Base-by-base conservation (phyloP, 2,113 vertebrate genomes). In the Haplotaxodon microlepis region DNA sequence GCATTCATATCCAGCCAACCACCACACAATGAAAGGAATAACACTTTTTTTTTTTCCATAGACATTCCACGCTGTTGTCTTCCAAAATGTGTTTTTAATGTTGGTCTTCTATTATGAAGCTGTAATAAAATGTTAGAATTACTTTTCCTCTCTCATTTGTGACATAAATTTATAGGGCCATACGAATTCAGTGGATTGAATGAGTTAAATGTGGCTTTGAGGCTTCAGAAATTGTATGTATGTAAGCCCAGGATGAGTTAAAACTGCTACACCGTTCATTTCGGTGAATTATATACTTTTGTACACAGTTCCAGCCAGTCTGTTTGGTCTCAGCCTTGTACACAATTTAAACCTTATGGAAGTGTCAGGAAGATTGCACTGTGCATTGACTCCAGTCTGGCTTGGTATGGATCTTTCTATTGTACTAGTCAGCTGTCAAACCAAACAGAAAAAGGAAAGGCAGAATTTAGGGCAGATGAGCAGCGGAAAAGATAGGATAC, bases 11-110 rank as follows among this genome's bases (percentile, higher is more conserved):
- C 17, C 86, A 89, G 71, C 61, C 82, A 13, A 66, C 85, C 85
- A 50, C 87, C 40, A 82, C 85, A 87, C 86, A 89, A 92, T 89
- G 83, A 82, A 84, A 61, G 76, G 83, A 84, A 85, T 88, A 93
- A 86, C 89, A 87, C 84, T 63, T 86, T 85, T 79, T 81, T 40
- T 40, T 84, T 14, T 8, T 0, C 16, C 78, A 50, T 61, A 63
- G 36, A 89, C 88, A 85, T 82, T 81, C 80, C 80, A 34, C 4
- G 13, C 56, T 69, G 31, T 24, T 66, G 51, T 88, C 36, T 81
- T 86, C 69, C 40, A 66, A 54, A 73, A 86, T 56, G 21, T 7
- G n/a, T 13, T 86, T 90, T 47, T 36, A 45, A 17, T 27, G 5
- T 4, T 19, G 6, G 17, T 42, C 7, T 38, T 16, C 5, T 47